These are phyloP conservation scores for Digitonthophagus gazella DNA, from an alignment of 2,888 invertebrate genomes.

Conservation along the genomic window DNA sequence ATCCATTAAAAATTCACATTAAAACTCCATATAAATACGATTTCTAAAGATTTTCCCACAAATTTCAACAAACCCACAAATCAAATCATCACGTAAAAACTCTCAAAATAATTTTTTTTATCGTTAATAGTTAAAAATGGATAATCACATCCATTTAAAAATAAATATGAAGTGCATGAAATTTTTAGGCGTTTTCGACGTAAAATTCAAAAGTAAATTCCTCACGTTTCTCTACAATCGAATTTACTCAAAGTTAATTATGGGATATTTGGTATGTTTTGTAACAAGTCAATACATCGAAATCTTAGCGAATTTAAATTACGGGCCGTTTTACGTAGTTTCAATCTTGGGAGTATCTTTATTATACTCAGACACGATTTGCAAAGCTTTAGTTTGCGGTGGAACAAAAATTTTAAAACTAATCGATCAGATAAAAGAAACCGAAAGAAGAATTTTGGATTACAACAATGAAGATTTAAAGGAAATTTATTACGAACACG, in stretches of 20 bases:
- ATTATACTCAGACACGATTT: constrained; percentile 30
- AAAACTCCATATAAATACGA: background rate
- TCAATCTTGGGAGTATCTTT: constrained; percentile 30
- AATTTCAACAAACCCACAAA: too few species aligned
- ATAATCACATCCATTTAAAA: constrained; percentile 26
- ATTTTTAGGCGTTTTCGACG: constrained; percentile 27
- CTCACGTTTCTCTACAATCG: constrained; percentile 19
- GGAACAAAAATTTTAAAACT: constrained; percentile 26
- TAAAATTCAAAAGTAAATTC: constrained; percentile 24
- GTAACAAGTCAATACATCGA: constrained; percentile 31
- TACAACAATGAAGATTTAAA: constrained; percentile 27
- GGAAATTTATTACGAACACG: constrained; percentile 27
- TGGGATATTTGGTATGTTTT: constrained; percentile 28
- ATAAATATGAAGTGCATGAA: constrained; percentile 28
- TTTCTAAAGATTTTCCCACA: background rate
- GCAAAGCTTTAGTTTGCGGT: constrained; percentile 27
- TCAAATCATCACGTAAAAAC: too few species aligned
- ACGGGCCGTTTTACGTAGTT: constrained; percentile 27
- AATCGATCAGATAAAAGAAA: constrained; percentile 26
- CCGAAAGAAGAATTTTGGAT: constrained; percentile 23
- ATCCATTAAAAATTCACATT: background rate
- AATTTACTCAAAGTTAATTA: constrained; percentile 27
- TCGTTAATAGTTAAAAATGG: constrained; percentile 16
- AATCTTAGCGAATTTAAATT: constrained; percentile 22
- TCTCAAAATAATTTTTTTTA: too few species aligned